Conservation (phyloP, 2,797 vertebrate species). For the Mareca penelope region DNA sequence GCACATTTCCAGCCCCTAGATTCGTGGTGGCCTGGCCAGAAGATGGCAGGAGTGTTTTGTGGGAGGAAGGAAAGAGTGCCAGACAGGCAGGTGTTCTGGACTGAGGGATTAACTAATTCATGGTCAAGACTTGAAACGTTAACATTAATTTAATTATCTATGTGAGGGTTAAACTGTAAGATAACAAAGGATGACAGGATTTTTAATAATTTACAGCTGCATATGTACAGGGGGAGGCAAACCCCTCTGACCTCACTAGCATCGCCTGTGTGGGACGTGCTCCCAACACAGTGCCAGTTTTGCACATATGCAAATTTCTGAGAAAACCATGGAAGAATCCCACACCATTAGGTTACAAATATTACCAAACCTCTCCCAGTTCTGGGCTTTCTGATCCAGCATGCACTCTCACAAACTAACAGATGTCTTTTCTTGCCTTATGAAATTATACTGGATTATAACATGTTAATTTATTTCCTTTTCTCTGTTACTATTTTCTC, state of each 20-base stretch:
- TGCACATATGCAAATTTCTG: background rate
- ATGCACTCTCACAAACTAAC: fast-evolving
- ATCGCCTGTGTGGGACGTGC: fast-evolving
- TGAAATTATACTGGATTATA: background rate
- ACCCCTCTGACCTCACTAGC: background rate
- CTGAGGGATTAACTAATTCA: background rate
- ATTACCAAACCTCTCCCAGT: background rate
- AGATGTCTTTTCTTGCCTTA: background rate
- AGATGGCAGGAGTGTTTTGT: slow-evolving; percentile 67
- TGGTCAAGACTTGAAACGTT: background rate
- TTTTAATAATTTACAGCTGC: background rate
- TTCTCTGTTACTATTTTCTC: background rate
- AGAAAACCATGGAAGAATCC: background rate
- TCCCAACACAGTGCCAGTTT: fast-evolving
- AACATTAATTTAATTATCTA: background rate
- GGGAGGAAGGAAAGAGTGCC: background rate
- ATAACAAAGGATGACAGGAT: background rate
- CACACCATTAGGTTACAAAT: background rate
- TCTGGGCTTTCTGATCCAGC: background rate
- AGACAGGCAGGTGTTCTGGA: background rate
- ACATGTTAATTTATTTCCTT: background rate
- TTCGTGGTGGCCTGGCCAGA: slow-evolving; percentile 37
- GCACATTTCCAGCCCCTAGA: background rate
- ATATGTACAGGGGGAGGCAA: background rate
- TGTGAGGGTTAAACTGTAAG: background rate